Base-by-base conservation (phyloP, 23 tunicate genomes). In the Aplidium turbinatum region DNA sequence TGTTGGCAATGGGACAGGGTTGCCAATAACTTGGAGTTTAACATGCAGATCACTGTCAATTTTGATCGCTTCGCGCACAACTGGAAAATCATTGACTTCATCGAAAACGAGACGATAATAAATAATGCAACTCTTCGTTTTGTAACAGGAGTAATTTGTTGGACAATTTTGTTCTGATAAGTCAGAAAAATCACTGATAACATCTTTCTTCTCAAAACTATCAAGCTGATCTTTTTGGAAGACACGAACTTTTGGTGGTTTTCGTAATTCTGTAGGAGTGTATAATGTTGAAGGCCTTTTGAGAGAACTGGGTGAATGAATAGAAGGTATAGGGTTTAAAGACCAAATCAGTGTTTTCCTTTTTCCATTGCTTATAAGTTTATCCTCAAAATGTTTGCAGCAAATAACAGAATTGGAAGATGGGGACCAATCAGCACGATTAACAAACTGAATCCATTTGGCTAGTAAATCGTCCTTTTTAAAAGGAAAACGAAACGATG, bases 361-460 rank as follows among this genome's bases (percentile, higher is more conserved):
- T 38, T 65, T 26, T n/a, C 72, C 72, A 26, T 35, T 16, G 50
- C 25, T 4, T 11, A 65, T 65, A 9, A 65, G 38, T 26, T 65
- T 38, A 4, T 65, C 50, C 4, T 65, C 50, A 65, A 65, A 65
- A 21, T 65, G 50, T 35, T 65, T 65, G 28, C 4, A 11, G 50
- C 72, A 65, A 4, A 65, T 16, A 65, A 65, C 72, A 35, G 72
- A 65, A 38, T 38, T 65, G 36, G 24, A 36, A 13, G 72, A 35
- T 13, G 72, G 72, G 36, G 36, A 36, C 72, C 72, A 65, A 50
- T 65, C 50, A 36, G 72, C 25, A 16, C 72, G 48, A 65, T 65
- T 65, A 13, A 65, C 50, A 65, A 65, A 65, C 26, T 70, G 33
- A 16, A 47, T 70, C 76, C 76, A 70, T 22, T 70, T 47, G 7